phyloP scores from a whole-genome alignment of 1,140 invertebrate genomes.

The Sogatella furcifera region DNA sequence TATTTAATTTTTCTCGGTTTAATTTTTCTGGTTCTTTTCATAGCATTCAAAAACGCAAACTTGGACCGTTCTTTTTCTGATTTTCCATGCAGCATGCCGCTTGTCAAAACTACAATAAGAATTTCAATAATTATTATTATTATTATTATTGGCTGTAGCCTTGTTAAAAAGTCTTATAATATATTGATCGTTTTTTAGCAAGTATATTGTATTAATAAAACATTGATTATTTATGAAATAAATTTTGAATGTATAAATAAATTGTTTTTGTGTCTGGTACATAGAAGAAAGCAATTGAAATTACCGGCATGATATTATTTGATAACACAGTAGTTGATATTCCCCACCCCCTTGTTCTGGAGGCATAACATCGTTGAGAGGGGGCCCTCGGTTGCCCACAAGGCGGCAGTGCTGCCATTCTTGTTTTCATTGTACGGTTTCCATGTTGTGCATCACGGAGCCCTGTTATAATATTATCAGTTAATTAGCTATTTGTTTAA shows the following conservation, averaged over 20 bases:
- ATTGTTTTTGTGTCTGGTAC: constrained; percentile 1
- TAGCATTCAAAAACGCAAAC: constrained; percentile 10
- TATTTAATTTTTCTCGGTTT: constrained; percentile 3
- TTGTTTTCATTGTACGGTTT: constrained; percentile 12
- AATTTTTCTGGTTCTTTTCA: constrained; percentile 11
- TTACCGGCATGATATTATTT: constrained; percentile 7
- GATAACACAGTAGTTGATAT: too few relatives aligned
- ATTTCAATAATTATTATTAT: constrained; percentile 8
- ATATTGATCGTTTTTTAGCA: constrained; percentile 4
- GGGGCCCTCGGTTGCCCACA: constrained; percentile 6
- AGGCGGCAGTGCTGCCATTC: constrained; percentile 9
- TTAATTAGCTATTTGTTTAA: constrained; percentile 23
- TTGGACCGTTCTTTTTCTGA: constrained; percentile 11
- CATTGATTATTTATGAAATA: constrained; percentile 8
- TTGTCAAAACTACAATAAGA: constrained; percentile 4
- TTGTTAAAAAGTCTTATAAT: constrained; percentile 1
- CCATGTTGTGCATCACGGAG: background rate
- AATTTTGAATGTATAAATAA: constrained; percentile 2
- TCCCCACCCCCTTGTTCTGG: constrained; percentile 37
- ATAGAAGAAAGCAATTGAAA: constrained; percentile 3
- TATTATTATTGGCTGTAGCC: constrained; percentile 1
- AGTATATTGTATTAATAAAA: constrained; percentile 1
- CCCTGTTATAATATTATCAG: constrained; percentile 15
- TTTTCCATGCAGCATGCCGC: constrained; percentile 17
- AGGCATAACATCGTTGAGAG: constrained; percentile 39